Base-by-base conservation (phyloP, 1,140 invertebrate species). In the Eriosoma lanigerum region DNA sequence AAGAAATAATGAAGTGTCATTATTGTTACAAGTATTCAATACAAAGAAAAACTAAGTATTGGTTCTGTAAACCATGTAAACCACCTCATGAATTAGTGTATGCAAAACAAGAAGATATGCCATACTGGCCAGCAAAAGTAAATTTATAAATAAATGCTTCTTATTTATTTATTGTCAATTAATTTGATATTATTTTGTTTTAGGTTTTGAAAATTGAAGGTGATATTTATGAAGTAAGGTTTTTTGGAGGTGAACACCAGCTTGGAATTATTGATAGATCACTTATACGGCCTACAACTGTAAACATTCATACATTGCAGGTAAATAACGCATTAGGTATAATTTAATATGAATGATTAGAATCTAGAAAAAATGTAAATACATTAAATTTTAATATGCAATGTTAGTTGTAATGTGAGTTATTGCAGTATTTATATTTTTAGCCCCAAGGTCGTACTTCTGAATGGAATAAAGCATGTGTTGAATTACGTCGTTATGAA, bases 51-150 rank as follows among this genome's bases (percentile, higher is more conserved):
- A 89, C 89, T 82, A 85, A 87, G 17, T 86, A 87, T 84, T 95
- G 94, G 94, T 96, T 95, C 85, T 93, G 92, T 83, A 90, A 92
- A 82, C 93, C 93, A 0, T 96, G 94, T 84, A 88, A 90, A 83
- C 91, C 92, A 32, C 91, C 93, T 0, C 94, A 96, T 86, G 88
- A 92, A 82, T 85, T 96, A 58, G 94, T 96, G 1, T 95, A 91
- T 87, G 94, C 94, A 24, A 94, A 94, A 84, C 90, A 93, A 83
- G 91, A 92, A 84, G 93, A 93, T 1, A 94, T 91, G 85, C 94
- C 91, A 84, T 91, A 92, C 3, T 94, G 90, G 85, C 94, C 94
- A 26, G 94, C 94, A 0, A 96, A 96, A 88, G 91, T 88, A 83
- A 80, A 48, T 21, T 38, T 21, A 56, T 21, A 21, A 10, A 56